Base-by-base conservation (phyloP, 2,113 vertebrate species). In the Brachyistius frenatus region DNA sequence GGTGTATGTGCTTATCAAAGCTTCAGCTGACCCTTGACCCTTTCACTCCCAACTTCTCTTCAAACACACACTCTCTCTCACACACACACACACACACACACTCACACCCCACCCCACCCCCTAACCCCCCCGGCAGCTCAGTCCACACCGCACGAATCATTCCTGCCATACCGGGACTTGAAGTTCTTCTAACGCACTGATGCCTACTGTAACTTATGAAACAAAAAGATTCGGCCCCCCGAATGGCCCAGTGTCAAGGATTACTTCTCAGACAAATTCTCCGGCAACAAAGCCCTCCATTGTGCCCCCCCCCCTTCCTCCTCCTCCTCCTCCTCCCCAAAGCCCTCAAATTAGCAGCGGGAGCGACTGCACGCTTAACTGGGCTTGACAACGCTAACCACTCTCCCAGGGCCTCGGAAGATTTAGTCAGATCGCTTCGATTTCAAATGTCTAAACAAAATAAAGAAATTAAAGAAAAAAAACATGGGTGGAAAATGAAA, bases 181-280 rank as follows among this genome's bases (percentile, higher is more conserved):
- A 60, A 68, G 70, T 80, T 73, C 64, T 73, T 47, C 37, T 54
- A 54, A 37, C 10, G 68, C 47, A 16, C 41, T n/a, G 86, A 64
- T 66, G 80, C 73, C 33, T 37, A 73, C 88, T 89, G 87, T 86
- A 89, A 81, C 71, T 88, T 86, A 77, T 75, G 90, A 88, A 90
- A 91, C 90, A 92, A 89, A 88, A 86, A 86, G 23, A 23, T 53
- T 75, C 54, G 1, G 83, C 54, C 80, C 82, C 62, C 83, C 41
- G 73, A 86, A 66, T 30, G 88, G 62, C 52, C 66, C 82, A 71
- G 86, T 84, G 90, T 88, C 88, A 83, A 78, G 88, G 90, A 92
- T 91, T 92, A 89, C 76, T 90, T 58, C 83, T 90, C 78, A 83
- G 76, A 87, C 85, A 76, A 86, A 90, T 88, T 88, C 88, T 87